Percentiles rank a stretch among this genome's conserved stretches.
Evolutionary conservation across 2,888 invertebrate genomes (phyloP).

Genomic region (Brachylomia viminalis): DNA sequence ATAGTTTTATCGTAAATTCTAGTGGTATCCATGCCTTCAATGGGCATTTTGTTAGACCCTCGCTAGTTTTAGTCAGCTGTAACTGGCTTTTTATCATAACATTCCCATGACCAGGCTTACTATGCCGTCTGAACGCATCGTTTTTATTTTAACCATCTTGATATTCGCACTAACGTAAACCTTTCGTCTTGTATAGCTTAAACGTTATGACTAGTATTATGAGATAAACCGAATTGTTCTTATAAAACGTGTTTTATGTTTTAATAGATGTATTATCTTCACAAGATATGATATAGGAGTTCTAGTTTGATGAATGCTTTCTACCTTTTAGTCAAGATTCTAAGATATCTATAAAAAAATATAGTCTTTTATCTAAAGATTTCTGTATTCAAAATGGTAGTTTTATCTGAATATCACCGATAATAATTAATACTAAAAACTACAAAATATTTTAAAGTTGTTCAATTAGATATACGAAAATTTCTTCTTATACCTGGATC

Average conservation of each 20-base stretch:
- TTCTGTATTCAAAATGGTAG: conserved; percentile 65
- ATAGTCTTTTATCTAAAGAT: conserved; percentile 60
- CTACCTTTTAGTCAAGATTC: conserved; percentile 53
- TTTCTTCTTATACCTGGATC: conserved; percentile 42
- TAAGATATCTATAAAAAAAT: conserved; percentile 58
- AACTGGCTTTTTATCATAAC: conserved; percentile 53
- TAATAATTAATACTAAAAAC: conserved; percentile 60
- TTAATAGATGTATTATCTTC: conserved; percentile 45
- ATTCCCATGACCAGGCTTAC: conserved; percentile 41
- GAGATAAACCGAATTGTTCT: conserved; percentile 34
- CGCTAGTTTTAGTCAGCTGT: conserved; percentile 55
- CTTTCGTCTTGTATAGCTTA: conserved; percentile 35
- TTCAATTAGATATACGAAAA: conserved; percentile 59
- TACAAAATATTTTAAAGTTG: conserved; percentile 54
- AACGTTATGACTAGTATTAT: conserved; percentile 8
- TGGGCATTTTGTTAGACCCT: conserved; percentile 45
- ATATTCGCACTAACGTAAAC: conserved; percentile 14
- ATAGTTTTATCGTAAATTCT: conserved; percentile 57
- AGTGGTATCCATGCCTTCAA: conserved; percentile 38
- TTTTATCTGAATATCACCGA: conserved; percentile 63
- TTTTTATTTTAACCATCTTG: conserved; percentile 38
- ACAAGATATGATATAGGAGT: conserved; percentile 32
- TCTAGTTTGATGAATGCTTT: conserved; percentile 58
- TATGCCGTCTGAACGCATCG: conserved; percentile 19
- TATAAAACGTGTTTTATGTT: conserved; percentile 29